Evolutionary conservation across 2,113 vertebrate species (phyloP).

Genomic region (Stercorarius parasiticus): DNA sequence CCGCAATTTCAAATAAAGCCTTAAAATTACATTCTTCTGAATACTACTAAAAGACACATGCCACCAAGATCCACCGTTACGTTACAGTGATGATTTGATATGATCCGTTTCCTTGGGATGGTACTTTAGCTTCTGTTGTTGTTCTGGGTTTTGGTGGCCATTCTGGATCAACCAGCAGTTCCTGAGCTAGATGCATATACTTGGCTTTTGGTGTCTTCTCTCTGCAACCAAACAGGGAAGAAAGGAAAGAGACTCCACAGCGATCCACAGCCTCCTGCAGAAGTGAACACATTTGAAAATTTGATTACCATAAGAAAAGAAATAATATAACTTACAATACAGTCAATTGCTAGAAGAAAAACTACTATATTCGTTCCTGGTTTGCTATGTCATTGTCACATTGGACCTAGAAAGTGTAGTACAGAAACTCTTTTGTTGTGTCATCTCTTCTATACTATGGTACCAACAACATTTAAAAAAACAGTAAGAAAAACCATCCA

Average conservation of each 20-base stretch:
- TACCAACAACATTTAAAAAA: background rate
- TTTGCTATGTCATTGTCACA: background rate
- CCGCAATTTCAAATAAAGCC: conserved; percentile 24
- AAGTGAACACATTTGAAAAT: background rate
- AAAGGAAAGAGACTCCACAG: conserved; percentile 73
- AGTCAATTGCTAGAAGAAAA: background rate
- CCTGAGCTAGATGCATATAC: conserved; percentile 95
- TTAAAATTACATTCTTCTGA: conserved; percentile 20
- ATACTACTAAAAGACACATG: background rate
- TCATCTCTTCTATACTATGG: background rate
- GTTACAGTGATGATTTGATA: conserved; percentile 84
- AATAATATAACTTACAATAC: background rate
- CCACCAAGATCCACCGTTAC: conserved; percentile 72
- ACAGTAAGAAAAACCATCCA: background rate
- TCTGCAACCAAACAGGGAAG: conserved; percentile 75
- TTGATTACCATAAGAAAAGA: background rate
- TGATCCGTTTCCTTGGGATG: conserved; percentile 79
- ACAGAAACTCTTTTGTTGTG: background rate
- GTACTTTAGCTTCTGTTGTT: conserved; percentile 90
- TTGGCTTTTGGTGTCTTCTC: conserved; percentile 87
- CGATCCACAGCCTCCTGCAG: conserved; percentile 79
- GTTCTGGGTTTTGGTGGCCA: conserved; percentile 97
- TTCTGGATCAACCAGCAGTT: conserved; percentile 91
- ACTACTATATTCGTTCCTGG: background rate
- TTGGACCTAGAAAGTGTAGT: background rate